Evolutionary conservation across 2,113 vertebrate species (phyloP).

Genomic region (Mustelus asterias): DNA sequence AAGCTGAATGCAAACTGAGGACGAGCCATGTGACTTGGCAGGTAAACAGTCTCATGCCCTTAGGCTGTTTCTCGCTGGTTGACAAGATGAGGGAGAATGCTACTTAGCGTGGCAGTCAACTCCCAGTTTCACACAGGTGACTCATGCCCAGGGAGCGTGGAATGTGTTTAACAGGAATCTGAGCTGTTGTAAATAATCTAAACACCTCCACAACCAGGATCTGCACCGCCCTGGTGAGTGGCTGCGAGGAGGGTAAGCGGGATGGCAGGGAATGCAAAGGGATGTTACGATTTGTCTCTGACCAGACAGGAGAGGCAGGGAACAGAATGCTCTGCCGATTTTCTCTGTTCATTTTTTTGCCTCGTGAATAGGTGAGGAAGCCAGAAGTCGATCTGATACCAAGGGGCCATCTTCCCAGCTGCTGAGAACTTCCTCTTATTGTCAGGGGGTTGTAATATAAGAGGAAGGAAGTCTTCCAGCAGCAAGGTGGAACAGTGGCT

Average conservation of each 20-base stretch:
- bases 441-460: background rate
- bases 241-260: background rate
- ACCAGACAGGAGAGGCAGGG: too few relatives aligned
- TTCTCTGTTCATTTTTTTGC: background rate
- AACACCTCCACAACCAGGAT: background rate
- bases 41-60: background rate
- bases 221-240: background rate
- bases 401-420: background rate
- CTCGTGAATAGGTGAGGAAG: background rate
- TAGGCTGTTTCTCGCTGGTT: background rate
- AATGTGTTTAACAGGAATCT: background rate
- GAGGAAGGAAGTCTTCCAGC: too few relatives aligned
- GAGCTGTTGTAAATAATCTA: background rate
- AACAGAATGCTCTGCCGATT: background rate
- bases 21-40: background rate
- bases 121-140: background rate
- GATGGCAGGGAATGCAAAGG: background rate
- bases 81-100: background rate
- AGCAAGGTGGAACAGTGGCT: too few relatives aligned
- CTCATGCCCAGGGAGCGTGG: background rate
- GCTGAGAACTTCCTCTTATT: background rate
- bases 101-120: background rate
- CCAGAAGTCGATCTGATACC: background rate
- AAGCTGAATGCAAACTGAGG: background rate
- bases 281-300: background rate